Conservation (phyloP, 2,113 vertebrate species). For the Athene cunicularia region DNA sequence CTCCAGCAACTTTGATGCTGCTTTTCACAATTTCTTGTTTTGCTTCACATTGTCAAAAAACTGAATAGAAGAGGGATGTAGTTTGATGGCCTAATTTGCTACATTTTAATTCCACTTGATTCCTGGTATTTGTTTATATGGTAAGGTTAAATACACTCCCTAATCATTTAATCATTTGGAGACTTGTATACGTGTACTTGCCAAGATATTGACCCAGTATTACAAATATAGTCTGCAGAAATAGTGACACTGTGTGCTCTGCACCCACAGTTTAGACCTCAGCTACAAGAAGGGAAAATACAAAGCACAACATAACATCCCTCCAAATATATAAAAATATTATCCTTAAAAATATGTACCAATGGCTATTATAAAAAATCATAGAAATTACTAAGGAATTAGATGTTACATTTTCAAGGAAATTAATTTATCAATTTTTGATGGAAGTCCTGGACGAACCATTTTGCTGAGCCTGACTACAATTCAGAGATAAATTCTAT, state of each 20-base stretch:
- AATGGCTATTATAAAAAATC: neutral
- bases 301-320: neutral
- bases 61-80: neutral
- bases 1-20: neutral
- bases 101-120: slow-evolving; percentile 1
- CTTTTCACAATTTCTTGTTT: neutral
- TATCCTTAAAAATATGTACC: neutral
- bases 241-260: neutral
- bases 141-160: neutral
- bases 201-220: neutral
- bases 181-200: neutral
- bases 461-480: neutral
- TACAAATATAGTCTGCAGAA: neutral
- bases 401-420: neutral
- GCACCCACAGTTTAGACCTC: neutral
- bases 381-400: neutral
- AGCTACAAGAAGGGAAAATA: neutral
- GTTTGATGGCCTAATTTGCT: neutral
- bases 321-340: neutral
- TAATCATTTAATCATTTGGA: slow-evolving; percentile 10
- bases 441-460: neutral
- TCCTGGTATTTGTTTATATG: neutral
- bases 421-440: neutral
- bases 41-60: neutral
- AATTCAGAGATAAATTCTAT: neutral